Percentiles rank a stretch among this genome's conserved stretches.
These are phyloP conservation scores for Epizoanthus rinbou DNA, from an alignment of 92 coral and sea anemone species.

Conservation along the genomic window DNA sequence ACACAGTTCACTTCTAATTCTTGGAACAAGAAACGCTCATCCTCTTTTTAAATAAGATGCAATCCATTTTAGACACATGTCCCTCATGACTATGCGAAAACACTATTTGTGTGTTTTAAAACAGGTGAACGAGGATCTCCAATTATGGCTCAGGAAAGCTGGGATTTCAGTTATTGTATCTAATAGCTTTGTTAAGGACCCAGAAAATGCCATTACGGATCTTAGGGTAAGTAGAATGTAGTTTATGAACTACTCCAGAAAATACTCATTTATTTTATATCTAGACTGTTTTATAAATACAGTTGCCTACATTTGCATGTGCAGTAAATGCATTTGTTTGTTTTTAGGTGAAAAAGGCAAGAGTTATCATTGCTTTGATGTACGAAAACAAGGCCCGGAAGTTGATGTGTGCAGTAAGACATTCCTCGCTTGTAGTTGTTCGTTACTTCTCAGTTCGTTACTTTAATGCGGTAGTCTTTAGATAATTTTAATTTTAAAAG, in stretches of 20 bases:
- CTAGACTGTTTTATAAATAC: neutral
- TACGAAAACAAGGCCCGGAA: constrained; percentile 69
- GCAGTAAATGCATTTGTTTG: neutral
- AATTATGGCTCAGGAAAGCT: constrained; percentile 34
- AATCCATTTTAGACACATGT: neutral
- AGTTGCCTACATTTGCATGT: neutral
- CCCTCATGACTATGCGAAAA: too few relatives aligned
- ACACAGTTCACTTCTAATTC: too few relatives aligned
- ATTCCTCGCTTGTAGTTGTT: neutral
- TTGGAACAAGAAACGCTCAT: too few relatives aligned
- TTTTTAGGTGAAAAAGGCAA: constrained; percentile 64
- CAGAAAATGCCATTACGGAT: constrained; percentile 50
- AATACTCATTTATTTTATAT: neutral
- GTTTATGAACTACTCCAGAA: neutral
- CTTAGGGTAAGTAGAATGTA: constrained; percentile 35
- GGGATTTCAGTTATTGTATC: constrained; percentile 51
- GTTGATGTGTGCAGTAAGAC: constrained; percentile 71
- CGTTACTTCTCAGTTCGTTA: neutral
- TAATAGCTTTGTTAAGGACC: constrained; percentile 60
- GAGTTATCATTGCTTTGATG: constrained; percentile 66
- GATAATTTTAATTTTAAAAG: too few relatives aligned
- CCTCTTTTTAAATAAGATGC: too few relatives aligned
- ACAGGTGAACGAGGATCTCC: constrained; percentile 70
- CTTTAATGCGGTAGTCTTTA: too few relatives aligned
- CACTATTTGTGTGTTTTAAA: neutral